A percentile compares a stretch with the other conserved stretches of the same genome.
Evolutionary conservation across 2,888 invertebrate genomes (phyloP).

Genomic region (Cryptosula pallasiana): DNA sequence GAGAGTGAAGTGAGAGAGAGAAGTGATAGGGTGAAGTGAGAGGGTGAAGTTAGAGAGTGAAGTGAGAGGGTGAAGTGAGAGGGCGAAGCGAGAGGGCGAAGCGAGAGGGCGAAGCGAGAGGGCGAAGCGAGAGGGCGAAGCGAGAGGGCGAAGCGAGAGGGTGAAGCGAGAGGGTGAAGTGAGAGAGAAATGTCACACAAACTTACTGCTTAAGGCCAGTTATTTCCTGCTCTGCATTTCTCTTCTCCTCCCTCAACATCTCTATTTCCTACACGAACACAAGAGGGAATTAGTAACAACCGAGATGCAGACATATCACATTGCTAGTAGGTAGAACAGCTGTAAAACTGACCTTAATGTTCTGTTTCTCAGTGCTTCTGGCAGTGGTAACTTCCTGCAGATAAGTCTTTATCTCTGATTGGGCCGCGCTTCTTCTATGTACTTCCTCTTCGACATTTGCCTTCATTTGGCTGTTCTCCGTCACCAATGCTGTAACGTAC

Average conservation of each 20-base stretch:
- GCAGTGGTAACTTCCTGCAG: constrained; percentile 67
- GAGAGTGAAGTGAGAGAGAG: no score
- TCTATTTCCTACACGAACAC: constrained; percentile 63
- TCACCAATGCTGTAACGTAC: background rate
- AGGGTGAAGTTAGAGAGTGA: no score
- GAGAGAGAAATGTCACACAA: background rate
- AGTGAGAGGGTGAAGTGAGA: no score
- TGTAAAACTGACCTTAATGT: constrained; percentile 45
- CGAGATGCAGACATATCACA: no score
- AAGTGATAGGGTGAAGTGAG: no score
- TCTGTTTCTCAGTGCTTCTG: constrained; percentile 68
- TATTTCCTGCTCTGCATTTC: constrained; percentile 70
- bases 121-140: no score
- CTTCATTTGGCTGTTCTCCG: constrained; percentile 57
- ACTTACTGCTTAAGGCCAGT: constrained; percentile 65
- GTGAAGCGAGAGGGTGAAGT: no score
- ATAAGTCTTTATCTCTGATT: constrained; percentile 72
- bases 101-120: no score
- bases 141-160: no score
- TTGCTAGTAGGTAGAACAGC: no score
- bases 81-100: no score
- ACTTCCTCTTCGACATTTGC: constrained; percentile 87
- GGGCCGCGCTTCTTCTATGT: constrained; percentile 73
- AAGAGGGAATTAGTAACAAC: no score
- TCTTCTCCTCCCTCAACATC: constrained; percentile 66